Evolutionary conservation across 2,797 vertebrate species (phyloP).

Genomic region (Tangara arthus): DNA sequence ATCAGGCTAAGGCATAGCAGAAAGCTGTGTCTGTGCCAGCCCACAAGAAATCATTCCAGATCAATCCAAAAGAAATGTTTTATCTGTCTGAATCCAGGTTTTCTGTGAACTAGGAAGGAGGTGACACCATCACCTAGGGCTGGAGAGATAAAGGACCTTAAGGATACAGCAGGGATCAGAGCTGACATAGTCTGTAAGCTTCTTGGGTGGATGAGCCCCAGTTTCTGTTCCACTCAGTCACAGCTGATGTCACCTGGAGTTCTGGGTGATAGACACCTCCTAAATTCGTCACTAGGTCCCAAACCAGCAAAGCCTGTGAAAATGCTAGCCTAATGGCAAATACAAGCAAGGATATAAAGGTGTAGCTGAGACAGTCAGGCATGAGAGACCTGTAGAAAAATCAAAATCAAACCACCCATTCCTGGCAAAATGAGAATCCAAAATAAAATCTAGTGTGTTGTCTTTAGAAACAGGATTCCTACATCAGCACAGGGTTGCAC

Average conservation of each 20-base stretch:
- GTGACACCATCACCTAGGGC: not conserved
- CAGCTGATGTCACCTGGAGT: not conserved
- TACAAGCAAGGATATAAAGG: not conserved
- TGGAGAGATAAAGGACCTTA: not conserved
- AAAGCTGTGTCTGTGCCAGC: not conserved
- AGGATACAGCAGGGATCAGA: fast-evolving
- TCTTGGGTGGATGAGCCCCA: not conserved
- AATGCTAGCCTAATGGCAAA: not conserved
- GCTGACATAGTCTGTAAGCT: not conserved
- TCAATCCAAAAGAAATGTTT: not conserved
- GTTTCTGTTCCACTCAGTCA: not conserved
- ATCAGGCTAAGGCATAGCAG: not conserved
- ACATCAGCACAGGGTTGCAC: not conserved
- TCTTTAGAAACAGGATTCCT: not conserved
- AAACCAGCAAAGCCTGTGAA: not conserved
- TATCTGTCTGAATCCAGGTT: not conserved
- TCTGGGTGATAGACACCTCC: not conserved
- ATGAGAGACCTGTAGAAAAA: not conserved
- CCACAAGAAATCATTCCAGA: not conserved
- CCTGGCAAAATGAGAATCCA: not conserved
- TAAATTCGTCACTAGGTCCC: not conserved
- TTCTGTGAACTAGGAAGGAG: not conserved
- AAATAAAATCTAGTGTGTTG: not conserved
- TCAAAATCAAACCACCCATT: not conserved
- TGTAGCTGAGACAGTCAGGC: not conserved